Percentiles rank a stretch among this genome's conserved stretches.
Evolutionary conservation across 2,113 vertebrate genomes (phyloP).

Genomic region (Paradoxurus hermaphroditus): DNA sequence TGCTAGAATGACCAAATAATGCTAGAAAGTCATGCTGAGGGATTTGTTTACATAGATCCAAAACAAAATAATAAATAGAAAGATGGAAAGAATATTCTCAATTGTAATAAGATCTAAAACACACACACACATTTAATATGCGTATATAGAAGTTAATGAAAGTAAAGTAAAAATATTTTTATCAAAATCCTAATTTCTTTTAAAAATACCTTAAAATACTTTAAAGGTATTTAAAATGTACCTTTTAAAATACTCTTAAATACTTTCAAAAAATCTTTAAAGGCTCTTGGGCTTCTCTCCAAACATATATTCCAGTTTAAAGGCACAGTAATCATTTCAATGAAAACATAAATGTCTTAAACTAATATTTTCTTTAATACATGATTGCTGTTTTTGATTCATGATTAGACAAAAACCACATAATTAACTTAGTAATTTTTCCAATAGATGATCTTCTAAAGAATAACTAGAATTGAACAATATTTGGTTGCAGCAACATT

Average conservation of each 20-base stretch:
- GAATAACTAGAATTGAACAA: not conserved
- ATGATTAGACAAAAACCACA: not conserved
- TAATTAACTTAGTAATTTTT: not conserved
- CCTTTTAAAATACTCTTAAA: conserved; percentile 1
- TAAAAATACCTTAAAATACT: not conserved
- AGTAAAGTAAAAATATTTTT: not conserved
- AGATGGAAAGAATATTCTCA: not conserved
- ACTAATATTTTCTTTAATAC: not conserved
- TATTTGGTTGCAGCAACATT: not conserved
- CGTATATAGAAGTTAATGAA: not conserved
- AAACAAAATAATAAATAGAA: not conserved
- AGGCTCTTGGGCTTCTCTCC: not conserved
- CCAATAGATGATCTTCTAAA: not conserved
- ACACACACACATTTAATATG: not conserved
- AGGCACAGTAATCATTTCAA: not conserved
- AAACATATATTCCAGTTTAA: conserved; percentile 22
- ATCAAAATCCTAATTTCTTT: conserved; percentile 24
- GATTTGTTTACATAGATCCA: not conserved
- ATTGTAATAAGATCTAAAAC: not conserved
- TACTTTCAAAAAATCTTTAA: not conserved
- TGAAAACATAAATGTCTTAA: not conserved
- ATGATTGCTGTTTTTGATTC: not conserved
- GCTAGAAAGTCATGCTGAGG: not conserved
- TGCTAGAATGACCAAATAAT: not conserved
- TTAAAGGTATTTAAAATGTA: not conserved